Base-by-base conservation (phyloP, 2,113 vertebrate genomes). In the Zingel zingel region DNA sequence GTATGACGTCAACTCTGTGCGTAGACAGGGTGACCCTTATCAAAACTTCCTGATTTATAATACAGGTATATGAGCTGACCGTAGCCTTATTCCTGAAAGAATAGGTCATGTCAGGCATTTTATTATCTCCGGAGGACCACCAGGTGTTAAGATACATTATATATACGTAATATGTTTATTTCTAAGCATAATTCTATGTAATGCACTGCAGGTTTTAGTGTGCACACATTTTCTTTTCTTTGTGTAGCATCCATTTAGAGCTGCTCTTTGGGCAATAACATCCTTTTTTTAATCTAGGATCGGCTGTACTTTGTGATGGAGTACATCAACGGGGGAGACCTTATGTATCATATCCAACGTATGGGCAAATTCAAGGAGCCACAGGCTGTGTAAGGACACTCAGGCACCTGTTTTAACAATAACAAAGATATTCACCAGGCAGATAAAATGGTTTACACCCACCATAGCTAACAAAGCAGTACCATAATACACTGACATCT, bases 291-390 rank as follows among this genome's bases (percentile, higher is more conserved):
- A 33, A 54, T 70, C 4, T 81, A 99, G 98, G 98, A 99, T 79
- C 98, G 98, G 2, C 96, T 99, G 19, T 99, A 99, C 93, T 99
- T 99, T 80, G 98, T 99, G 82, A 99, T 99, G 98, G 98, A 99
- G 57, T 99, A 99, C n/a, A 98, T 99, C 87, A 99, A 98, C 0
- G 98, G 98, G 2, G 98, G 98, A 45, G 98, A 99, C 76, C 97
- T 99, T 84, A 99, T 99, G 98, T 99, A 99, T 85, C 98, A 99
- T 93, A 99, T 99, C 70, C 98, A 99, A 87, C 98, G 98, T 92
- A 97, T 99, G 79, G 98, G 98, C 66, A 99, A 98, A 83, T 99
- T 99, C 91, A 99, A 99, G 93, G 98, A 99, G 88, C 98, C 98
- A 5, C 98, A 99, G 93, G 97, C 98, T 89, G 98, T 99, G 98